A percentile compares a stretch with the other conserved stretches of the same genome.
Evolutionary conservation across 2,797 vertebrate species (phyloP).

Genomic region (Synanceia verrucosa): DNA sequence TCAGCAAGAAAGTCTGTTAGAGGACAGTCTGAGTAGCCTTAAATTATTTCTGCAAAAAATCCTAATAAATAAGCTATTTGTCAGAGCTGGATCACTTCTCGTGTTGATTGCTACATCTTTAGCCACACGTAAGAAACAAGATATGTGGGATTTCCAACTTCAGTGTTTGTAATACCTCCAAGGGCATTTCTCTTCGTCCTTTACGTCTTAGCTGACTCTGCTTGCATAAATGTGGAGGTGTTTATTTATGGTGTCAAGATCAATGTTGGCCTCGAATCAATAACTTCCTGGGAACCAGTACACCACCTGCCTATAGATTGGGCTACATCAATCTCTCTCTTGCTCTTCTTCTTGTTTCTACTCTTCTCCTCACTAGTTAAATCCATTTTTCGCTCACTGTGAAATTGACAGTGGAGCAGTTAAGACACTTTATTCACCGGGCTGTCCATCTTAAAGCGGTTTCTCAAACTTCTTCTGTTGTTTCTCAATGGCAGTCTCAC

Average conservation of each 20-base stretch:
- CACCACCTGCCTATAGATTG: conserved; percentile 55
- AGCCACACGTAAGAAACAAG: background rate
- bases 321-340: conserved; percentile 61
- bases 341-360: conserved; percentile 26
- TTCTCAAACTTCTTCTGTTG: background rate
- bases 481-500: background rate
- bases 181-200: conserved; percentile 47
- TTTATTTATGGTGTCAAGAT: conserved; percentile 72
- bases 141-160: conserved; percentile 3
- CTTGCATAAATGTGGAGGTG: conserved; percentile 60
- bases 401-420: conserved; percentile 41
- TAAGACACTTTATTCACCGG: conserved; percentile 5
- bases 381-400: conserved; percentile 44
- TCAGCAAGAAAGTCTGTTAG: background rate
- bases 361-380: conserved; percentile 33
- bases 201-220: conserved; percentile 51
- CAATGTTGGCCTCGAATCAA: conserved; percentile 66
- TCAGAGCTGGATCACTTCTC: background rate
- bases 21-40: background rate
- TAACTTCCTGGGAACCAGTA: conserved; percentile 64
- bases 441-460: conserved; percentile 7
- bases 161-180: conserved; percentile 14
- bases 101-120: background rate
- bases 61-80: background rate
- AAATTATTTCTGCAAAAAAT: conserved; percentile 6